A percentile compares a stretch with the other conserved stretches of the same genome.
phyloP scores from a whole-genome alignment of 2,113 vertebrate species.

The Dipodomys ordii region DNA sequence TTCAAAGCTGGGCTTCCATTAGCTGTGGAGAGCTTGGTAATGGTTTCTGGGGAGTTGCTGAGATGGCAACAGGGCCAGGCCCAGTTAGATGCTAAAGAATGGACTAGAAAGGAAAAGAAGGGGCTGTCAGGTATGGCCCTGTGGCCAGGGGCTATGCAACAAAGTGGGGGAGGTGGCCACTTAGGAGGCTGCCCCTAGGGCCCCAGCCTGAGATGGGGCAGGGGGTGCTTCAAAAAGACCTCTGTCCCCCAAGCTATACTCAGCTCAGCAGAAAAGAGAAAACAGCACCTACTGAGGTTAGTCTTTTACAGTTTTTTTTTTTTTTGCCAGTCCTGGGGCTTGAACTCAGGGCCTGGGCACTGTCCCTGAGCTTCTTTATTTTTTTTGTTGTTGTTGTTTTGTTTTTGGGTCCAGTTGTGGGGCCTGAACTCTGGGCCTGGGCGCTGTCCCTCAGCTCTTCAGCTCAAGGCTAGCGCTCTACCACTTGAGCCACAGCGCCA shows the following conservation, averaged over 20 bases:
- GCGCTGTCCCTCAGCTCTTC: too few relatives aligned
- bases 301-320: not conserved
- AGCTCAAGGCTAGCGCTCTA: too few relatives aligned
- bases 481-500: too few relatives aligned
- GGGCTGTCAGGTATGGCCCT: not conserved
- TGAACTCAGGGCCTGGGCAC: too few relatives aligned
- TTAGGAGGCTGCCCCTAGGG: not conserved
- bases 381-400: too few relatives aligned
- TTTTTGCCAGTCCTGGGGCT: too few relatives aligned
- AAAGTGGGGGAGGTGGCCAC: too few relatives aligned
- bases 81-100: not conserved
- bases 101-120: not conserved
- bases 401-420: too few relatives aligned
- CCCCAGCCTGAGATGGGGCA: not conserved
- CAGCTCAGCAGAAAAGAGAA: not conserved
- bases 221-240: not conserved
- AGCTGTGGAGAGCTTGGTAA: not conserved
- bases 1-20: not conserved
- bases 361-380: too few relatives aligned
- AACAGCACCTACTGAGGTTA: not conserved
- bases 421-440: too few relatives aligned
- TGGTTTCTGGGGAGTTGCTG: not conserved
- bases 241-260: not conserved
- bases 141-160: not conserved
- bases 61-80: not conserved